Conservation (phyloP, 2,797 vertebrate genomes). For the Acrossocheilus fasciatus region DNA sequence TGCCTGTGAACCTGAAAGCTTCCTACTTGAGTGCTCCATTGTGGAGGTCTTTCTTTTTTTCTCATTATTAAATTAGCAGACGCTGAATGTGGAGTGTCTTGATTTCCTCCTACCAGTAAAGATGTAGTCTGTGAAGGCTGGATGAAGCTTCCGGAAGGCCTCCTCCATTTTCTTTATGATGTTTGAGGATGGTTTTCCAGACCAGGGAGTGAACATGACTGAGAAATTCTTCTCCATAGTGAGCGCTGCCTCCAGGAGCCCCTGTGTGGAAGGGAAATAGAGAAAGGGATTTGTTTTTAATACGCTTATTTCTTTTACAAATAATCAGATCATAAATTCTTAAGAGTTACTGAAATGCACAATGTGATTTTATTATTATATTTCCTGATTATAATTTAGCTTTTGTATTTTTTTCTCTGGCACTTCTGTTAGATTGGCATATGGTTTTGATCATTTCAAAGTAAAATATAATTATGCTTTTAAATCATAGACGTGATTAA, state of each 20-base stretch:
- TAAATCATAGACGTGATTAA: neutral
- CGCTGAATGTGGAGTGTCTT: neutral
- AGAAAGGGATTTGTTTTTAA: constrained; percentile 35
- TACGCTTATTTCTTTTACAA: constrained; percentile 49
- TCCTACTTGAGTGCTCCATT: constrained; percentile 1
- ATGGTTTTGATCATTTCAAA: neutral
- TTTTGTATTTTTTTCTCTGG: neutral
- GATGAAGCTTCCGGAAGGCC: constrained; percentile 71
- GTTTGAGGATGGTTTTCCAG: constrained; percentile 65
- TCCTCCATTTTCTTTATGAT: constrained; percentile 71
- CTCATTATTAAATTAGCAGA: constrained; percentile 2
- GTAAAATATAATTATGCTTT: neutral
- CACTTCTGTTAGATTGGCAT: neutral
- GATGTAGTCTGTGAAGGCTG: constrained; percentile 68
- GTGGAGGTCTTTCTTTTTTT: constrained; percentile 1
- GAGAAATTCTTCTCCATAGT: constrained; percentile 70
- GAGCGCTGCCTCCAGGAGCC: constrained; percentile 77
- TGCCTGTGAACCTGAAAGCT: constrained; percentile 22
- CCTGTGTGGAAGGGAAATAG: constrained; percentile 60
- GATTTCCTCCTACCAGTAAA: constrained; percentile 74
- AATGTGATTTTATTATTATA: constrained; percentile 49
- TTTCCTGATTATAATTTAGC: constrained; percentile 35
- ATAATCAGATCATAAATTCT: constrained; percentile 48
- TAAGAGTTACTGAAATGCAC: constrained; percentile 32
- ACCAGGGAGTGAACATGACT: constrained; percentile 76